Percentiles rank a stretch among this genome's conserved stretches.
Evolutionary conservation across 2,113 vertebrate species (phyloP).

Genomic region (Microcebus murinus): DNA sequence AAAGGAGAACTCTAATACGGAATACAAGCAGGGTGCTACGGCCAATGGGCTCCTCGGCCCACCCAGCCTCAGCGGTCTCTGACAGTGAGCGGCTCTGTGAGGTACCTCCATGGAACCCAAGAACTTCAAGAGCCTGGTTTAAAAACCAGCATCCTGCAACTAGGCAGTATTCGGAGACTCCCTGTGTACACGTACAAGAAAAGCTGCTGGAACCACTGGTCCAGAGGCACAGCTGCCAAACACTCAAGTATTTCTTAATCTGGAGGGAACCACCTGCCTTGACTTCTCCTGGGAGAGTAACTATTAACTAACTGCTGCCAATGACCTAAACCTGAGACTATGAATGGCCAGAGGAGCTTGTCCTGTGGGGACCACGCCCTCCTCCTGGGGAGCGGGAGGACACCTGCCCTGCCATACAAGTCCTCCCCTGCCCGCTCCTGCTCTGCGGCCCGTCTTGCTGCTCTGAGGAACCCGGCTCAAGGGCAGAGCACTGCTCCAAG

Average conservation of each 20-base stretch:
- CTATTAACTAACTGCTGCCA: neutral
- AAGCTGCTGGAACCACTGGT: neutral
- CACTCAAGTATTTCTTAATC: neutral
- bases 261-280: neutral
- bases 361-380: neutral
- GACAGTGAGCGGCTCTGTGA: neutral
- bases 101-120: too few relatives aligned
- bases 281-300: neutral
- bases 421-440: neutral
- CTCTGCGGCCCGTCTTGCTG: rapidly evolving
- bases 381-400: neutral
- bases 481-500: neutral
- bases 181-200: too few relatives aligned
- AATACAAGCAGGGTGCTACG: neutral
- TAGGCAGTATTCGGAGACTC: neutral
- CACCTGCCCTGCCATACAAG: neutral
- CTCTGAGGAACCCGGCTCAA: neutral
- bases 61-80: rapidly evolving
- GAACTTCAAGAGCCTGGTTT: neutral
- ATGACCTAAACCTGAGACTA: rapidly evolving
- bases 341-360: neutral
- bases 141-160: neutral
- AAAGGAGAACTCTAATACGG: rapidly evolving
- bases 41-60: rapidly evolving
- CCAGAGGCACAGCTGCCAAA: neutral